Conservation (phyloP, 2,797 vertebrate species). For the Gambusia yucatana region DNA sequence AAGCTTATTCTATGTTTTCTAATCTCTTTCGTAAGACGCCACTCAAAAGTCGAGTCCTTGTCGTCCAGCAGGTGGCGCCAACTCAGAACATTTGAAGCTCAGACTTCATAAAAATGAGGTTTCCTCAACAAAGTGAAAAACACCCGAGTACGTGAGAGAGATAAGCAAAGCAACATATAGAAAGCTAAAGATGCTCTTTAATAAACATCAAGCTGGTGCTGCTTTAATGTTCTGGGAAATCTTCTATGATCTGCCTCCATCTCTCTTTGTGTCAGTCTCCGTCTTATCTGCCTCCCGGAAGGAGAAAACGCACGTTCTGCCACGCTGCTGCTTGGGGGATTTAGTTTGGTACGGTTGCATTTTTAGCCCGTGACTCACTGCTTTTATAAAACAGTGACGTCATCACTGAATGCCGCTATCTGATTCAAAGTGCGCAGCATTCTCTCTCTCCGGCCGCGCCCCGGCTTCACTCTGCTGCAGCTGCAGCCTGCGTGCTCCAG, state of each 20-base stretch:
- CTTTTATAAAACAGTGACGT: constrained; percentile 61
- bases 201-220: constrained; percentile 58
- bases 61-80: not conserved
- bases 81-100: too few relatives aligned
- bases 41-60: not conserved
- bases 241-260: constrained; percentile 42
- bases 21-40: not conserved
- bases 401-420: constrained; percentile 51
- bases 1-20: not conserved
- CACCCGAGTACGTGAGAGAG: not conserved
- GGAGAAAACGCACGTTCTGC: constrained; percentile 32
- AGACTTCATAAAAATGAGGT: too few relatives aligned
- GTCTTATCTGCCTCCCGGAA: constrained; percentile 19
- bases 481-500: constrained; percentile 49
- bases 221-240: constrained; percentile 47
- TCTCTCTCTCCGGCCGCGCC: constrained; percentile 48
- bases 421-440: constrained; percentile 49
- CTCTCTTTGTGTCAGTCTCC: constrained; percentile 4
- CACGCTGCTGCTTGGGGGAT: constrained; percentile 19
- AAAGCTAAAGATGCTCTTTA: constrained; percentile 58
- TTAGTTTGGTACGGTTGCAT: constrained; percentile 11
- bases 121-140: too few relatives aligned
- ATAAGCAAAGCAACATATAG: not conserved
- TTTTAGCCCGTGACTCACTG: constrained; percentile 54
- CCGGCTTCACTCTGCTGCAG: constrained; percentile 27